Evolutionary conservation across 2,113 vertebrate species (phyloP).

Genomic region (Toxostoma redivivum): DNA sequence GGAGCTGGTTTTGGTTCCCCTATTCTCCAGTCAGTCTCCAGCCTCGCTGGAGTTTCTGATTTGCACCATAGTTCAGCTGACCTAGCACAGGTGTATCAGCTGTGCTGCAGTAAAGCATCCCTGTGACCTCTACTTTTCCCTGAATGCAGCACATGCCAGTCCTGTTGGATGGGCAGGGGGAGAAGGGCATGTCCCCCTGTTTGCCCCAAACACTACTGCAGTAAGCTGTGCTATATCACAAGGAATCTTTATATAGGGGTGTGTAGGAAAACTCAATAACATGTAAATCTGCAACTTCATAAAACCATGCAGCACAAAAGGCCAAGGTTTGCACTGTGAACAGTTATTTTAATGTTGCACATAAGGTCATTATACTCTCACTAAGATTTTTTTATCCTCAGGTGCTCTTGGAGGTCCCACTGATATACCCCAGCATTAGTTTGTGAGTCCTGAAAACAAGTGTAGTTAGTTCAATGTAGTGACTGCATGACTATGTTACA

Average conservation of each 20-base stretch:
- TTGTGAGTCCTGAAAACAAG: constrained; percentile 27
- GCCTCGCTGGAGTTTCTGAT: neutral
- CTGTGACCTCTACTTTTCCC: rapidly evolving
- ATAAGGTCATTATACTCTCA: neutral
- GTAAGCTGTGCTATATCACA: neutral
- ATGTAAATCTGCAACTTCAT: neutral
- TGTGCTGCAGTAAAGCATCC: neutral
- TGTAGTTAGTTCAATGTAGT: constrained; percentile 39
- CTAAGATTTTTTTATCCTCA: neutral
- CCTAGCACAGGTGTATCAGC: neutral
- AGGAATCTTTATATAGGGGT: neutral
- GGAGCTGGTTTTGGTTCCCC: neutral
- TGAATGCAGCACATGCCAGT: too few species aligned
- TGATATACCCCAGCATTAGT: constrained; percentile 4
- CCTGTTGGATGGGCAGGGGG: neutral
- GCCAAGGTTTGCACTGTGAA: neutral
- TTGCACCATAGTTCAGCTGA: neutral
- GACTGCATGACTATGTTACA: constrained; percentile 47
- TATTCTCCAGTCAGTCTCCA: neutral
- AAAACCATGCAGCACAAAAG: neutral
- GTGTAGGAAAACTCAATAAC: neutral
- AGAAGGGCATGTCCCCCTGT: neutral
- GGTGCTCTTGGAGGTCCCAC: neutral
- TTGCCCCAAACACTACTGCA: neutral
- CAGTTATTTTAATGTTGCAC: neutral